A percentile compares a stretch with the other conserved stretches of the same genome.
Evolutionary conservation across 2,888 invertebrate species (phyloP).

Genomic region (Mesorhabditis sp.): DNA sequence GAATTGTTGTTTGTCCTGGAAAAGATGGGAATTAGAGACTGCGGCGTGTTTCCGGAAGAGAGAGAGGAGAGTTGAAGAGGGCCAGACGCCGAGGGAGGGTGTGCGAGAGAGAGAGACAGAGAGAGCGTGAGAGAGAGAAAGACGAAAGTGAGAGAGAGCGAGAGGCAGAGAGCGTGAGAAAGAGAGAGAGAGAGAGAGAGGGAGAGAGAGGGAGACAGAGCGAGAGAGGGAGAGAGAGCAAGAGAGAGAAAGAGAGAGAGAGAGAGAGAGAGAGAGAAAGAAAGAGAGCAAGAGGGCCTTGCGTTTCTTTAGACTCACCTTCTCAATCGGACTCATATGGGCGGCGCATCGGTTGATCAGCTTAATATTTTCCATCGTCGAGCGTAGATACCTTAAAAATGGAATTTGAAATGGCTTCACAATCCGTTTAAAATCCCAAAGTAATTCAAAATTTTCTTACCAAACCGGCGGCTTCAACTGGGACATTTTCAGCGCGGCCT

Average conservation of each 20-base stretch:
- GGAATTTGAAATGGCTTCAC: conserved; percentile 10
- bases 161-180: no score
- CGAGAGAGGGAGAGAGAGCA: no score
- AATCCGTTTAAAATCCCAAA: not conserved
- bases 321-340: conserved; percentile 41
- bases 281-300: not conserved
- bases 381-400: conserved; percentile 76
- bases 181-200: no score
- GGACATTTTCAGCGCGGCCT: conserved; percentile 75
- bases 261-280: not conserved
- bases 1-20: conserved; percentile 38
- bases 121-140: no score
- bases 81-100: no score
- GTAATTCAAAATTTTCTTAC: conserved; percentile 11
- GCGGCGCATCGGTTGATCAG: conserved; percentile 76
- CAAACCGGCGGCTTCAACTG: conserved; percentile 59
- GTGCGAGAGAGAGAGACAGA: no score
- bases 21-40: not conserved
- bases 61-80: no score
- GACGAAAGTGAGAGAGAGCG: not conserved
- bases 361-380: conserved; percentile 91
- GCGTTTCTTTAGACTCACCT: conserved; percentile 11
- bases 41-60: no score
- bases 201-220: no score
- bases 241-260: not conserved